Evolutionary conservation across 2,797 vertebrate genomes (phyloP).

Genomic region (Synanceia verrucosa): DNA sequence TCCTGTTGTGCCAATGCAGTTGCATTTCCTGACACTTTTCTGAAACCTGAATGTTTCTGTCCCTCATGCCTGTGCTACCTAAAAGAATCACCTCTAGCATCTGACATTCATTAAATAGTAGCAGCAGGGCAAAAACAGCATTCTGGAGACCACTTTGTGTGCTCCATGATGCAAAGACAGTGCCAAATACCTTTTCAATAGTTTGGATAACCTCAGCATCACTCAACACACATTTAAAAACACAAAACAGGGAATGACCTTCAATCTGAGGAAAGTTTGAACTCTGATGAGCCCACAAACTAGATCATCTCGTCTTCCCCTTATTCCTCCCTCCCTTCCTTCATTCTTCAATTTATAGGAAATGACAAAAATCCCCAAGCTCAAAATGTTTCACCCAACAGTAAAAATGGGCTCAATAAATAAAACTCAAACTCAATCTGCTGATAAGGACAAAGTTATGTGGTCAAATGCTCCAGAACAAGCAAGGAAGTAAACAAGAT

Average conservation of each 20-base stretch:
- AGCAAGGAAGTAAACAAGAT: background rate
- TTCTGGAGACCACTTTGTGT: too few relatives aligned
- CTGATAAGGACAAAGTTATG: background rate
- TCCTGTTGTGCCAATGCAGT: slow-evolving; percentile 27
- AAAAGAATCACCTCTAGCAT: background rate
- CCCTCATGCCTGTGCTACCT: background rate
- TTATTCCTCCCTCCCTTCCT: background rate
- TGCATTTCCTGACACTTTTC: slow-evolving; percentile 32
- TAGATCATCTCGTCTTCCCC: background rate
- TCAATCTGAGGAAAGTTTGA: background rate
- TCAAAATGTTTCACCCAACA: background rate
- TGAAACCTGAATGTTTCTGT: background rate
- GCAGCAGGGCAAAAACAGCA: too few relatives aligned
- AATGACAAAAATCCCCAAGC: background rate
- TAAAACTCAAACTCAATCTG: background rate
- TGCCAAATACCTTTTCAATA: background rate
- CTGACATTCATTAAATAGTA: background rate
- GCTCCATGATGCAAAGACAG: too few relatives aligned
- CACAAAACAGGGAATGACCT: background rate
- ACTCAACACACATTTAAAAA: background rate
- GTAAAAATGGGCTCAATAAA: background rate
- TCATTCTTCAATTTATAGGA: background rate
- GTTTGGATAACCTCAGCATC: background rate
- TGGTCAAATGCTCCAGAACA: background rate
- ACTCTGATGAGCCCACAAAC: background rate